phyloP scores from a whole-genome alignment of 1,140 invertebrate species.

The Colletes gigas region DNA sequence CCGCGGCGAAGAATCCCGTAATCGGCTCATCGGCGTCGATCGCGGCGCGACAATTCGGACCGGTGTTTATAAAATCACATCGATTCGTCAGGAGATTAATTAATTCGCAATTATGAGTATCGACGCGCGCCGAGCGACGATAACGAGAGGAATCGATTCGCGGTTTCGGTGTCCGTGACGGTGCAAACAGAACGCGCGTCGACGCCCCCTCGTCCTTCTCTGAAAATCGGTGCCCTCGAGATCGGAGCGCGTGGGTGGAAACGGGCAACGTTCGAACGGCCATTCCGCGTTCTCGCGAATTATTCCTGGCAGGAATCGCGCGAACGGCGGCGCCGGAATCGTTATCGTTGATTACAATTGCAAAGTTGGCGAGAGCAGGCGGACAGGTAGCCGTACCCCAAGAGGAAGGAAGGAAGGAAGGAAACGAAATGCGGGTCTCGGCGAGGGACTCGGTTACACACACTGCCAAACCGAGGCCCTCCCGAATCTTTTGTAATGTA shows the following conservation, averaged over 20 bases:
- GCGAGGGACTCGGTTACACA: conserved; percentile 40
- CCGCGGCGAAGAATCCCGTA: background rate
- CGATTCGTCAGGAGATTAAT: conserved; percentile 5
- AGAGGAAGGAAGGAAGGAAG: conserved; percentile 57
- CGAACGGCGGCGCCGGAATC: conserved; percentile 59
- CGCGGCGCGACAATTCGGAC: too few relatives aligned
- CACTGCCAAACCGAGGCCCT: conserved; percentile 43
- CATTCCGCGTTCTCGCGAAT: conserved; percentile 53
- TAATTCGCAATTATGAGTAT: conserved; percentile 3
- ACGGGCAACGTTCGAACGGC: conserved; percentile 26
- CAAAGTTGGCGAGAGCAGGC: conserved; percentile 53
- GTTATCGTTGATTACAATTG: conserved; percentile 68
- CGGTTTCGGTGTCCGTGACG: background rate
- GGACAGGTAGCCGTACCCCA: background rate
- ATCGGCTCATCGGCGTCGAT: background rate
- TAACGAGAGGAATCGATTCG: background rate
- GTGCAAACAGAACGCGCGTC: background rate
- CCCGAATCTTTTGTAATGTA: conserved; percentile 65
- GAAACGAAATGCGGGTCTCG: conserved; percentile 14
- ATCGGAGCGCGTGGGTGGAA: background rate
- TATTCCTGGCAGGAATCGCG: conserved; percentile 58
- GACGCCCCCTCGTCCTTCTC: too few relatives aligned
- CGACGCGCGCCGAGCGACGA: background rate
- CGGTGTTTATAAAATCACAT: conserved; percentile 1
- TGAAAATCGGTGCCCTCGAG: conserved; percentile 15